A percentile compares a stretch with the other conserved stretches of the same genome.
Evolutionary conservation across 2,888 invertebrate genomes (phyloP).

Genomic region (Cosmia pyralina): DNA sequence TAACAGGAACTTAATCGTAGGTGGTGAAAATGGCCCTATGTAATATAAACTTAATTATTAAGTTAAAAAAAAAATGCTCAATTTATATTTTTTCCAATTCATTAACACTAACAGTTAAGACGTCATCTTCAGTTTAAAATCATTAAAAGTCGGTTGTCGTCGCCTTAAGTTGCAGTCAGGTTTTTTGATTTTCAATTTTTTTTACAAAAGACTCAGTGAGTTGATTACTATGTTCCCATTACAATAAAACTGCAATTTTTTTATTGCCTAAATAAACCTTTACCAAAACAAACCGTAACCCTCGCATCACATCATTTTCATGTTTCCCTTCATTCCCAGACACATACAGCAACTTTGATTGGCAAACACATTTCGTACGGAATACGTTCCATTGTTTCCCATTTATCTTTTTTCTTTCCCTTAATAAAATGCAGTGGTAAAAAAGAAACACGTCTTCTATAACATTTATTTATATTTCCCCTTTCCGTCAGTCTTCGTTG

Average conservation of each 20-base stretch:
- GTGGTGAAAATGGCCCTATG: too few species aligned
- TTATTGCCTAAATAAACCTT: not conserved
- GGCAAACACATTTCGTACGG: conserved; percentile 62
- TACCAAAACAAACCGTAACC: conserved; percentile 22
- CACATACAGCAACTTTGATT: conserved; percentile 57
- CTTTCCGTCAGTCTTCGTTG: conserved; percentile 28
- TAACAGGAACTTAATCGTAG: too few species aligned
- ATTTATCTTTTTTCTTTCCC: conserved; percentile 64
- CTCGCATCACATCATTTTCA: conserved; percentile 12
- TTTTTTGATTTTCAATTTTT: too few species aligned
- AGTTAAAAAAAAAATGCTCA: too few species aligned
- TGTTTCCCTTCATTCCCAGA: conserved; percentile 26
- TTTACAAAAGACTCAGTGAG: too few species aligned
- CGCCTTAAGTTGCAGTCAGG: too few species aligned
- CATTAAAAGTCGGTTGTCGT: too few species aligned
- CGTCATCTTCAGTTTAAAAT: too few species aligned
- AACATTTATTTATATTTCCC: conserved; percentile 56
- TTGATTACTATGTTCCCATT: too few species aligned
- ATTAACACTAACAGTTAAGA: too few species aligned
- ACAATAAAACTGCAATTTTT: not conserved
- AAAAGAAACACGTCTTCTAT: conserved; percentile 48
- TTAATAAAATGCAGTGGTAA: conserved; percentile 66
- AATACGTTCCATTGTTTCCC: conserved; percentile 52
- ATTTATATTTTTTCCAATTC: too few species aligned
- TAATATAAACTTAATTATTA: too few species aligned